Conservation (phyloP, 2,113 vertebrate species). For the Desmodus rotundus region DNA sequence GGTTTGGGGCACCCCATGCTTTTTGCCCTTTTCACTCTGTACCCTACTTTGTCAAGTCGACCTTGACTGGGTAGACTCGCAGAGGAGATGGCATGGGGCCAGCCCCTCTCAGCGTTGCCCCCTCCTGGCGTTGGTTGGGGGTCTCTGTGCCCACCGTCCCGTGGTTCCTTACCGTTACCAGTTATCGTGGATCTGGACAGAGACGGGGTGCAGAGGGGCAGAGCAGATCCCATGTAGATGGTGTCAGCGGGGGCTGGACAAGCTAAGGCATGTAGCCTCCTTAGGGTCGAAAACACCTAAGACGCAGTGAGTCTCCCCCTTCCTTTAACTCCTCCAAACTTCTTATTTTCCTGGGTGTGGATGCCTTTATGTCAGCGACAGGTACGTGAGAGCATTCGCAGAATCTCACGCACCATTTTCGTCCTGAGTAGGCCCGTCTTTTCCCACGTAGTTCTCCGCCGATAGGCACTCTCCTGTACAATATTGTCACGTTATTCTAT, state of each 20-base stretch:
- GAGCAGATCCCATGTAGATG: neutral
- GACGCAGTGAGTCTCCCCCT: neutral
- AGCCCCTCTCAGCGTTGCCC: neutral
- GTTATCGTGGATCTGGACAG: neutral
- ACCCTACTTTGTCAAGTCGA: neutral
- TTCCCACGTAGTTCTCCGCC: no score
- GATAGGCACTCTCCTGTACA: neutral
- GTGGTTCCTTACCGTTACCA: no score
- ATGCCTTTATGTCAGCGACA: neutral
- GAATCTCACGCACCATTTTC: neutral
- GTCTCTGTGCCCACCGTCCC: neutral
- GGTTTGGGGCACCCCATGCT: neutral
- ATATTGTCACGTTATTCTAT: neutral
- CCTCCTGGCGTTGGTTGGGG: neutral
- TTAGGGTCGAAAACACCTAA: neutral
- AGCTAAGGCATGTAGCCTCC: no score
- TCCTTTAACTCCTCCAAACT: neutral
- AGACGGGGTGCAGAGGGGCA: neutral
- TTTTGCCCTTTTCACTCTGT: neutral
- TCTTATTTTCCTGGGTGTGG: neutral
- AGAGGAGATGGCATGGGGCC: neutral
- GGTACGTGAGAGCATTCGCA: neutral
- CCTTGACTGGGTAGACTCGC: neutral
- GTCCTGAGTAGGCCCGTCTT: no score
- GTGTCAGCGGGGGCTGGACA: neutral